A percentile compares a stretch with the other conserved stretches of the same genome.
phyloP scores from a whole-genome alignment of 2,113 vertebrate genomes.

The Campylomormyrus tamandua region DNA sequence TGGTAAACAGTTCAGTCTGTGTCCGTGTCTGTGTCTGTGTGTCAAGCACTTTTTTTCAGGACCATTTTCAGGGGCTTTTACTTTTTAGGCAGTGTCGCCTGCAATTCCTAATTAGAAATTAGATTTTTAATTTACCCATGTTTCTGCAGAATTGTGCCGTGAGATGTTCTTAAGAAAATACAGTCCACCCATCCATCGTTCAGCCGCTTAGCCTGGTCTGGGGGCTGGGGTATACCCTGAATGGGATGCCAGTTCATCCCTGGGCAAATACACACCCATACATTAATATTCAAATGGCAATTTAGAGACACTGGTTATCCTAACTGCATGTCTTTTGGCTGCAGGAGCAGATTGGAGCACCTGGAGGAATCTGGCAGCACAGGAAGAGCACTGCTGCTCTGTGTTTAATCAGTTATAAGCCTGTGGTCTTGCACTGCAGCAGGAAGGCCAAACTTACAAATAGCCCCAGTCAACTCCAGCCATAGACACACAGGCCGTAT shows the following conservation, averaged over 20 bases:
- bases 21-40: not conserved
- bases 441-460: not conserved
- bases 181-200: not conserved
- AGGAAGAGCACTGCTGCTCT: not conserved
- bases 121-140: not conserved
- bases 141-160: not conserved
- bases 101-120: not conserved
- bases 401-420: not conserved
- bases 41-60: not conserved
- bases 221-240: not conserved
- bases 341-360: not conserved
- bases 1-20: not conserved
- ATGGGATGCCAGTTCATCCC: not conserved
- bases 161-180: not conserved
- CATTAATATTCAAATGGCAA: not conserved
- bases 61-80: not conserved
- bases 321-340: not conserved
- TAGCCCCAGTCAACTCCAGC: not conserved
- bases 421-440: not conserved
- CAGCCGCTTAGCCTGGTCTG: not conserved
- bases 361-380: not conserved
- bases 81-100: not conserved
- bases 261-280: not conserved
- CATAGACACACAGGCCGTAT: not conserved
- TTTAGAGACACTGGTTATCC: not conserved